phyloP scores from a whole-genome alignment of 2,113 vertebrate genomes.

The Gracilinanus agilis region DNA sequence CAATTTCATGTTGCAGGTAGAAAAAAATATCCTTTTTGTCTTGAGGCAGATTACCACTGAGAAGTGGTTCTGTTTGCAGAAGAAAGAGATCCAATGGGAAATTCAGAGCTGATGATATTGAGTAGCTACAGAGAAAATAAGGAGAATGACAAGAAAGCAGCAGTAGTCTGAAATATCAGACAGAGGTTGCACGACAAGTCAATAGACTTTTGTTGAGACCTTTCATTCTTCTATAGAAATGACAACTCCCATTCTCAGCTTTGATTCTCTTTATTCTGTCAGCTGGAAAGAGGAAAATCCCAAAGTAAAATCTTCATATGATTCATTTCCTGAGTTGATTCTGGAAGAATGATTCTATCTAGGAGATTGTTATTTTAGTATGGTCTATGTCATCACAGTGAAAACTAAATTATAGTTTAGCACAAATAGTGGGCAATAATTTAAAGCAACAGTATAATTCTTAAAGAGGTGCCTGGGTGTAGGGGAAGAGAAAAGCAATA shows the following conservation, averaged over 20 bases:
- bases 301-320: neutral
- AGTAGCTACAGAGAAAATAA: neutral
- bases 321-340: neutral
- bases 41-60: neutral
- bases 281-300: neutral
- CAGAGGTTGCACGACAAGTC: neutral
- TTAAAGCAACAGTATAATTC: neutral
- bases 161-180: neutral
- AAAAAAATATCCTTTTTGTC: no score
- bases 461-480: constrained; percentile 10
- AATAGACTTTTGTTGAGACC: neutral
- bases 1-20: neutral
- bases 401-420: constrained; percentile 39
- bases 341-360: neutral
- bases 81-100: neutral
- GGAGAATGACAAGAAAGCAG: neutral
- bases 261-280: neutral
- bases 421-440: constrained; percentile 13
- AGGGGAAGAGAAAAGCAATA: neutral
- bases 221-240: neutral
- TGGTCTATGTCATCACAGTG: neutral
- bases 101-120: neutral
- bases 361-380: neutral
- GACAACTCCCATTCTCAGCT: neutral
- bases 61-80: neutral